Percentiles rank a stretch among this genome's conserved stretches.
These are phyloP conservation scores for Sardina pilchardus DNA, from an alignment of 2,113 vertebrate species.

Conservation along the genomic window DNA sequence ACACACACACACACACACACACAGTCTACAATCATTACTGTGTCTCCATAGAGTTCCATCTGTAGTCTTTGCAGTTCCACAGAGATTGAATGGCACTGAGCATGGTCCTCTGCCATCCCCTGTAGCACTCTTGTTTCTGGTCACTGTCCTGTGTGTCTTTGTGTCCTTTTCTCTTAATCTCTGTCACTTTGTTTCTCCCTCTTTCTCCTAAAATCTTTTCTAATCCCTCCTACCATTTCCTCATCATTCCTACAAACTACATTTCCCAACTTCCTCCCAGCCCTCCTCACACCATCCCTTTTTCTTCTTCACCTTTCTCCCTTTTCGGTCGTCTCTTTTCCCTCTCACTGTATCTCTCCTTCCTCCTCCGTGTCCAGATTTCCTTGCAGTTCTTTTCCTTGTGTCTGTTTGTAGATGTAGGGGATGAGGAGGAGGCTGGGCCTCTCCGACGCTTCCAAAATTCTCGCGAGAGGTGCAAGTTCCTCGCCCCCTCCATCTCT, in stretches of 20 bases:
- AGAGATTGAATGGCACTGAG: conserved; percentile 19
- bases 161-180: conserved; percentile 52
- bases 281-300: conserved; percentile 38
- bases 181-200: conserved; percentile 34
- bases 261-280: conserved; percentile 14
- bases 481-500: conserved; percentile 90
- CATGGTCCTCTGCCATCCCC: conserved; percentile 58
- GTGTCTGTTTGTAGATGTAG: conserved; percentile 95
- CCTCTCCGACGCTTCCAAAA: conserved; percentile 81
- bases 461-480: conserved; percentile 82
- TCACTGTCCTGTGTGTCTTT: conserved; percentile 55
- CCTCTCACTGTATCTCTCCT: conserved; percentile 59
- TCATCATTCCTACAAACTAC: not conserved
- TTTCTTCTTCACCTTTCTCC: conserved; percentile 32
- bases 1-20: not conserved
- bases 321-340: conserved; percentile 46
- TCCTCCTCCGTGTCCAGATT: conserved; percentile 76
- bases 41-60: not conserved
- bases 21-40: not conserved
- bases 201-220: conserved; percentile 27
- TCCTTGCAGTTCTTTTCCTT: conserved; percentile 90
- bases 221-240: not conserved
- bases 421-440: conserved; percentile 89
- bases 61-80: not conserved
- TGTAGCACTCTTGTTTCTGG: conserved; percentile 54